Base-by-base conservation (phyloP, 37 sponge, comb jelly and placozoan species). In the Spongilla lacustris region DNA sequence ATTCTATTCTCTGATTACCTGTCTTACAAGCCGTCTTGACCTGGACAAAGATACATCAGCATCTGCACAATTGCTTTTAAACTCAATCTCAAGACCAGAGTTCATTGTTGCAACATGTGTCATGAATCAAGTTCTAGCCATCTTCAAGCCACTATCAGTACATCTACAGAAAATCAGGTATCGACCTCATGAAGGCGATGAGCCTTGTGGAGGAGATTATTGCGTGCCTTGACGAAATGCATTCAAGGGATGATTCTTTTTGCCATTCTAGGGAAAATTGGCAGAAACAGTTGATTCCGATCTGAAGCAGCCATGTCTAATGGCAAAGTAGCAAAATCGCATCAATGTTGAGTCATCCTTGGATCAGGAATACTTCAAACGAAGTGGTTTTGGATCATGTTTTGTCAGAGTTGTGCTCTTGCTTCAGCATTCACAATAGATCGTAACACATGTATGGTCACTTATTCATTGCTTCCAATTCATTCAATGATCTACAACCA, bases 21-120 rank as follows among this genome's bases (percentile, higher is more conserved):
- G 6, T 41, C 41, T 41, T 41, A 58, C 12, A 14, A 58, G 58
- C 58, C 11, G 58, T 58, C 58, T 58, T 58, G 58, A 58, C 19
- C 58, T 58, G 12, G 58, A 58, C 58, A 58, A 58, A 58, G 58
- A 58, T 58, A 58, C 58, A 17, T 58, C 58, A 58, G 19, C 58
- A 58, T 58, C 58, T 58, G 58, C 58, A 58, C 58, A 58, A 14
- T 58, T 58, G 21, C 19, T 46, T 46, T 10, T 10, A 46, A 46
- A 46, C 46, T 19, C 58, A 58, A 58, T 58, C 19, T 6, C 58
- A 58, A 58, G 19, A 58, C 58, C 58, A 58, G 58, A 58, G 58
- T 58, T 58, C 58, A 58, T 58, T 58, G 58, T 58, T 58, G 58
- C 58, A 58, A 58, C 58, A 58, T 58, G 58, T 58, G 58, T 58